phyloP scores from a whole-genome alignment of 2,888 invertebrate genomes.

The Chirona hameri region DNA sequence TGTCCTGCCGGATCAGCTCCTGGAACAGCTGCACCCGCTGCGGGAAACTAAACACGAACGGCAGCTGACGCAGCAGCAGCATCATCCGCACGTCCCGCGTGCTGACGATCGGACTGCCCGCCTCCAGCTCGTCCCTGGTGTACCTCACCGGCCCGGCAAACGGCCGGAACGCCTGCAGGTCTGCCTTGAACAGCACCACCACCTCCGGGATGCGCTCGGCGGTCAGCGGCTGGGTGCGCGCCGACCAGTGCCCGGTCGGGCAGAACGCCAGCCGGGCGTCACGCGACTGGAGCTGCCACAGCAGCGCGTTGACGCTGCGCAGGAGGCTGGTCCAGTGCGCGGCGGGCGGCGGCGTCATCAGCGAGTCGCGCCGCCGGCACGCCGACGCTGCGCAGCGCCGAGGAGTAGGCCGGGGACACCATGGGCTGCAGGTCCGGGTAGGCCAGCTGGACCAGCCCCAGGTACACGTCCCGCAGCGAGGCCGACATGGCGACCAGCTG shows the following conservation, averaged over 20 bases:
- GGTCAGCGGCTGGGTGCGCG: slow-evolving; percentile 35
- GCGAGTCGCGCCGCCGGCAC: background rate
- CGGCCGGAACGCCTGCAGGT: background rate
- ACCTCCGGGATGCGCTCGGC: slow-evolving; percentile 31
- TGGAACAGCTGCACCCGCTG: slow-evolving; percentile 82
- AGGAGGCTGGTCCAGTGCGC: background rate
- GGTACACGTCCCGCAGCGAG: slow-evolving; percentile 70
- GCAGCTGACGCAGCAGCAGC: slow-evolving; percentile 84
- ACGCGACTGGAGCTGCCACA: slow-evolving; percentile 77
- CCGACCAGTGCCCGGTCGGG: slow-evolving; percentile 62
- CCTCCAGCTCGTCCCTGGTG: slow-evolving; percentile 48
- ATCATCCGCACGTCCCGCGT: slow-evolving; percentile 82
- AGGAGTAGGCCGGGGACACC: background rate
- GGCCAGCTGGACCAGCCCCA: slow-evolving; percentile 80
- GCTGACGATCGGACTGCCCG: slow-evolving; percentile 69
- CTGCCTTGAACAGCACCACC: slow-evolving; percentile 6
- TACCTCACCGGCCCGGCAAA: slow-evolving; percentile 5
- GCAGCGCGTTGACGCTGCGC: slow-evolving; percentile 47
- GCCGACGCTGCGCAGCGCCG: background rate
- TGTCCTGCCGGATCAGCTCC: slow-evolving; percentile 62
- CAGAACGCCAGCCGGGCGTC: slow-evolving; percentile 79
- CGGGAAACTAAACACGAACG: slow-evolving; percentile 89
- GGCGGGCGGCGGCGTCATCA: background rate
- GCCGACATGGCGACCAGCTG: slow-evolving; percentile 69
- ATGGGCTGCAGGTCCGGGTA: slow-evolving; percentile 63